Evolutionary conservation across 2,797 vertebrate species (phyloP), one percentile per base, ranked within the genome.

Genomic region (Aldrovandia affinis): DNA sequence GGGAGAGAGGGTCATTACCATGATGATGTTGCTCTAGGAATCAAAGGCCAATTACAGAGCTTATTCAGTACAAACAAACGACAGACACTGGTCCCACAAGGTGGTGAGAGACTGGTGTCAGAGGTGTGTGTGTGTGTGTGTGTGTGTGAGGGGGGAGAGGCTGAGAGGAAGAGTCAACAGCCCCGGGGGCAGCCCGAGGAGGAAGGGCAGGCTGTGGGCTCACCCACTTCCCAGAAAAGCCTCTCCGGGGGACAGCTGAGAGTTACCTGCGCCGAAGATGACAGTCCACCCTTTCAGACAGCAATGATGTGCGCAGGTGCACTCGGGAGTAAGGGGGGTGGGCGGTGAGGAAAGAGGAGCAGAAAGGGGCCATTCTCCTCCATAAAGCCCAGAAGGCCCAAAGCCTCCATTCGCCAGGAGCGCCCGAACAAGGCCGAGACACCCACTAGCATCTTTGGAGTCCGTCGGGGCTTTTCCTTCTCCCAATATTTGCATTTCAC

Each of bases 41-140:
- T 54, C 28, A 55, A 18, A 59, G 82, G 52, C 63, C 57, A 50
- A 78, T 84, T n/a, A 78, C 44, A 52, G 14, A 50, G 39, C 22
- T 47, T 50, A 25, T 18, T 54, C 33, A 36, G 83, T 28, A 65
- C 78, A 52, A 79, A 83, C 73, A 44, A 82, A 70, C 75, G 36
- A 22, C 68, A 36, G 5, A 22, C 33, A 28, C 50, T 4, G 55
- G 55, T 15, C 55, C 55, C 55, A 57, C 39, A 44, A 7, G 36
- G 10, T 50, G n/a, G 81, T 8, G 63, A 47, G 28, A 30, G 63
- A 44, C 61, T 70, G 81, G 39, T 33, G 44, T 73, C 82, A 42
- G 54, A 0, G 61, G 78, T 22, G 78, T 77, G 44, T 14, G 25
- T 25, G 59, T 5, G 59, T 63, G 59, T 4, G 12, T 7, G n/a